phyloP scores from a whole-genome alignment of 2,797 vertebrate species.

The Pachyuromys duprasi region DNA sequence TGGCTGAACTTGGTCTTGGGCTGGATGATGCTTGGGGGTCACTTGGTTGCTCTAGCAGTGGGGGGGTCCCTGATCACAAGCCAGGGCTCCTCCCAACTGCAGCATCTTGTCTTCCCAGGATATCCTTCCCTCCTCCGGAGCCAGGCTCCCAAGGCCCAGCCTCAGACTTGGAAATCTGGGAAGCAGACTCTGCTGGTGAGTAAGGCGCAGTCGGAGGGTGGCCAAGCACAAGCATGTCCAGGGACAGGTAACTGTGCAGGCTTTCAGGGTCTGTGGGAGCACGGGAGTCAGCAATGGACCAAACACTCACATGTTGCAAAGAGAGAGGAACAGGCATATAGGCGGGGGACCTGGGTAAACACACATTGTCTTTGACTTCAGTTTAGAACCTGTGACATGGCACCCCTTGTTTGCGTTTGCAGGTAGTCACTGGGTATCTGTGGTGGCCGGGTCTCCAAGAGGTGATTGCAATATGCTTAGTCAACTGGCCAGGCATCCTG shows the following conservation, averaged over 20 bases:
- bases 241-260: accelerated
- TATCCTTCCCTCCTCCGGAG: conserved; percentile 90
- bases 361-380: background rate
- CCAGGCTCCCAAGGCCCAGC: conserved; percentile 88
- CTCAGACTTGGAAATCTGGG: conserved; percentile 90
- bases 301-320: background rate
- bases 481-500: background rate
- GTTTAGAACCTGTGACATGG: background rate
- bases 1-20: conserved; percentile 66
- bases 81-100: background rate
- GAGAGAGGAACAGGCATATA: background rate
- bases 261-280: background rate
- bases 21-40: conserved; percentile 37
- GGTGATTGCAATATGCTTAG: background rate
- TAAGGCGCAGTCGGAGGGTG: background rate
- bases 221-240: background rate
- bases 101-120: conserved; percentile 84
- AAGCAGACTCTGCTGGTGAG: conserved; percentile 88
- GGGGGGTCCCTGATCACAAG: background rate
- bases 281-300: background rate
- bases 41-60: background rate
- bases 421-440: background rate
- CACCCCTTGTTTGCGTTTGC: background rate
- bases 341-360: background rate
- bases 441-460: background rate